Conservation (phyloP, 2,113 vertebrate genomes). For the Dicaeum eximium region DNA sequence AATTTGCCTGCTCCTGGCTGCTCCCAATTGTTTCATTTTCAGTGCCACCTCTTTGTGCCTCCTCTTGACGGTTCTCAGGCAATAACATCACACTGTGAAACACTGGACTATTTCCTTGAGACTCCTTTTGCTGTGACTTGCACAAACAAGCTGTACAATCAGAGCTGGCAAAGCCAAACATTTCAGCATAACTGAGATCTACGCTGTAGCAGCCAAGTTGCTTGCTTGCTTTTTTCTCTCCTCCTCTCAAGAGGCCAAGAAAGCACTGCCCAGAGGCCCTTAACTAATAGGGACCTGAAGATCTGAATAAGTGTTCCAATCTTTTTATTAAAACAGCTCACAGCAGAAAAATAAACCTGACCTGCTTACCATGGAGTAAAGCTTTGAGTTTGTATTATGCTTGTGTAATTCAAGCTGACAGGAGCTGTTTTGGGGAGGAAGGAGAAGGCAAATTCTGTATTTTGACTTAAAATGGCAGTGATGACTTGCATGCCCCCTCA, state of each 20-base stretch:
- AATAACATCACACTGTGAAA: not conserved
- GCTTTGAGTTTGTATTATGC: not conserved
- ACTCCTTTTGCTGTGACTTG: constrained; percentile 24
- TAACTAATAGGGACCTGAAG: constrained; percentile 20
- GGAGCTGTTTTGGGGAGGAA: not conserved
- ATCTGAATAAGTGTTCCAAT: constrained; percentile 11
- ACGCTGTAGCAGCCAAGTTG: not conserved
- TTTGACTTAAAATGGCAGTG: not conserved
- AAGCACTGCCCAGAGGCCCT: not conserved
- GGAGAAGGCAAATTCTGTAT: not conserved
- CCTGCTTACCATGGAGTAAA: not conserved
- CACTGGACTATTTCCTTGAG: not conserved
- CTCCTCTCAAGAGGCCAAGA: not conserved
- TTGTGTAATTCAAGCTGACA: constrained; percentile 48
- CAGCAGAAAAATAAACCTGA: constrained; percentile 35
- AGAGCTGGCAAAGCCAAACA: constrained; percentile 4
- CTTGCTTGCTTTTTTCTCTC: not conserved
- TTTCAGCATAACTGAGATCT: not conserved
- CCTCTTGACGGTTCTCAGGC: not conserved
- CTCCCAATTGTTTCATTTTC: not conserved
- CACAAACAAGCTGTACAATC: constrained; percentile 21
- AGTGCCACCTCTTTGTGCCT: not conserved
- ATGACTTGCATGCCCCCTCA: not conserved
- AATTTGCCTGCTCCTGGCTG: not conserved
- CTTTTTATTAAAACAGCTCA: constrained; percentile 29